These are phyloP conservation scores for Etheostoma perlongum DNA, from an alignment of 2,797 vertebrate genomes.

Conservation along the genomic window DNA sequence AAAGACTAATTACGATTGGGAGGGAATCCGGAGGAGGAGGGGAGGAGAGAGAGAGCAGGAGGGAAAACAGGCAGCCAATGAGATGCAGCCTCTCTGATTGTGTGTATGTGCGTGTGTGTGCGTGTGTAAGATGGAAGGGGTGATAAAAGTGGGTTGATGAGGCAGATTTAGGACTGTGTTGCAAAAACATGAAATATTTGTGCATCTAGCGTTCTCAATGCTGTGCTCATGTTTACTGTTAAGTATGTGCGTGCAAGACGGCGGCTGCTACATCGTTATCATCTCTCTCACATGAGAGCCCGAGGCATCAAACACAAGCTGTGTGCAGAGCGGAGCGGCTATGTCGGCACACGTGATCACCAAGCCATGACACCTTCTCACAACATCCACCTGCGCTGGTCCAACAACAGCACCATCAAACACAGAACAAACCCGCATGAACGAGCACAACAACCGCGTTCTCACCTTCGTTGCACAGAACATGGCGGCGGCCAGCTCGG, in stretches of 20 bases:
- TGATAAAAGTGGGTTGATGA: slow-evolving; percentile 18
- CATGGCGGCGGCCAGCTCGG: slow-evolving; percentile 63
- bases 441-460: neutral
- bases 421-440: neutral
- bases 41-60: slow-evolving; percentile 20
- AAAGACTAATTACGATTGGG: slow-evolving; percentile 59
- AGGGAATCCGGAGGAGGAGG: slow-evolving; percentile 11
- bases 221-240: neutral
- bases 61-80: slow-evolving; percentile 58
- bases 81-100: slow-evolving; percentile 38
- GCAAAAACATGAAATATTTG: neutral
- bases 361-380: slow-evolving; percentile 14
- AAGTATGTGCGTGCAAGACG: neutral
- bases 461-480: slow-evolving; percentile 80
- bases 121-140: neutral
- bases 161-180: neutral
- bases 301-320: slow-evolving; percentile 24
- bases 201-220: neutral
- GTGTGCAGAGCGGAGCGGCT: neutral
- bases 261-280: slow-evolving; percentile 2
- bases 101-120: slow-evolving; percentile 36
- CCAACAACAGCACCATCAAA: slow-evolving; percentile 11
- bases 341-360: neutral
- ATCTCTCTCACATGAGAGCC: slow-evolving; percentile 9
- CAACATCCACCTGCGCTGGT: slow-evolving; percentile 30